Percentiles rank a stretch among this genome's conserved stretches.
phyloP scores from a whole-genome alignment of 2,888 invertebrate species.

The Andricus quercusramuli region DNA sequence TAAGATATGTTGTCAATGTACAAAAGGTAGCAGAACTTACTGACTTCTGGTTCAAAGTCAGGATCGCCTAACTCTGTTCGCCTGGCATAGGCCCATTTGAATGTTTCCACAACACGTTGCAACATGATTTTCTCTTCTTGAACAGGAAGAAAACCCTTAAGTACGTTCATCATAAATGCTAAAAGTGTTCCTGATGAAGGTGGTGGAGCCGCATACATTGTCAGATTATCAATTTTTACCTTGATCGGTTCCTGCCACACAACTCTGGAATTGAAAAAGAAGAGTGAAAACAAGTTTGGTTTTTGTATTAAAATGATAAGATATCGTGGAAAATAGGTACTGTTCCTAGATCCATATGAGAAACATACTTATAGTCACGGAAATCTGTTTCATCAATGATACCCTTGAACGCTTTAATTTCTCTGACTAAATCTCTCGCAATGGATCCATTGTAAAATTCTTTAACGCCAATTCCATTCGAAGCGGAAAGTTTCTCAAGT shows the following conservation, averaged over 20 bases:
- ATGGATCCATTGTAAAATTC: slow-evolving; percentile 89
- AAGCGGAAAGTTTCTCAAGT: slow-evolving; percentile 83
- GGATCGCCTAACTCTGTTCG: slow-evolving; percentile 92
- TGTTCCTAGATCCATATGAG: no score
- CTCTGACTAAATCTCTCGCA: slow-evolving; percentile 83
- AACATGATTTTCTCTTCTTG: slow-evolving; percentile 83
- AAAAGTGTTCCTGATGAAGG: slow-evolving; percentile 92
- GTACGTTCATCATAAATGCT: slow-evolving; percentile 89
- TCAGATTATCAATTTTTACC: slow-evolving; percentile 82
- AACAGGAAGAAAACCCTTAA: slow-evolving; percentile 85
- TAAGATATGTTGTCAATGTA: background rate
- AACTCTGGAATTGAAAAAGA: slow-evolving; percentile 80
- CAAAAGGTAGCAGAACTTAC: slow-evolving; percentile 79
- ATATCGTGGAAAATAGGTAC: no score
- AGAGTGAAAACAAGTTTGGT: no score
- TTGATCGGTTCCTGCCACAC: slow-evolving; percentile 83
- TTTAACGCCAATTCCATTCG: slow-evolving; percentile 81
- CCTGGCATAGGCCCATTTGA: slow-evolving; percentile 94
- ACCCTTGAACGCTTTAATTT: slow-evolving; percentile 86
- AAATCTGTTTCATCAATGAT: slow-evolving; percentile 90
- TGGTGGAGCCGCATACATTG: slow-evolving; percentile 89
- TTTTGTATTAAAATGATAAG: no score
- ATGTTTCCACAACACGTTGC: slow-evolving; percentile 93
- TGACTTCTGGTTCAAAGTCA: slow-evolving; percentile 84
- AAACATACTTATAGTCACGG: slow-evolving; percentile 83